Conservation (phyloP, 2,888 invertebrate species). For the Altica lythri region DNA sequence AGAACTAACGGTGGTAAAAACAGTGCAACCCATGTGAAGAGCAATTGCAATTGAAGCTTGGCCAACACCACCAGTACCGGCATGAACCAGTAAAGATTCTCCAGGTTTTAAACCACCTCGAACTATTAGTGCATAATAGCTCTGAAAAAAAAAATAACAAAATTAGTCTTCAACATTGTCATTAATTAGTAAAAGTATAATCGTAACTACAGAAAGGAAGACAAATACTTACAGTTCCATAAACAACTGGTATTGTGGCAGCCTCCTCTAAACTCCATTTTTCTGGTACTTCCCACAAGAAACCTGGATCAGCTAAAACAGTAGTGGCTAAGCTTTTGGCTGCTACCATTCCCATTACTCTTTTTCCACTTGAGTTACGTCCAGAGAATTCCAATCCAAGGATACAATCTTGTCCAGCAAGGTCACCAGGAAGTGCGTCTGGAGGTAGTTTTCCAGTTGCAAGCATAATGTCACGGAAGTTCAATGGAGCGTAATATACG, state of each 20-base stretch:
- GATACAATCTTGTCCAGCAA: conserved; percentile 89
- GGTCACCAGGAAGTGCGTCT: conserved; percentile 91
- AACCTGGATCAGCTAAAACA: conserved; percentile 81
- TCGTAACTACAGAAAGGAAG: too few relatives aligned
- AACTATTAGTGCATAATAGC: conserved; percentile 87
- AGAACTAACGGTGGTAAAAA: conserved; percentile 91
- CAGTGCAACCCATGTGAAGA: conserved; percentile 83
- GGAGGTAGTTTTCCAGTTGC: conserved; percentile 96
- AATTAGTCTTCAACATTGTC: background rate
- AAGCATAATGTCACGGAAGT: conserved; percentile 98
- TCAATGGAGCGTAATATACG: conserved; percentile 92
- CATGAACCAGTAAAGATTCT: conserved; percentile 89
- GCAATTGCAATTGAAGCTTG: conserved; percentile 97
- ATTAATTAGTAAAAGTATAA: too few relatives aligned
- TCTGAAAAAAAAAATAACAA: conserved; percentile 52
- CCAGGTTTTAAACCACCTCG: conserved; percentile 85
- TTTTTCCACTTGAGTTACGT: conserved; percentile 70
- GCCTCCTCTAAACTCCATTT: conserved; percentile 90
- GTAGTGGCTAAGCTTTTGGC: conserved; percentile 89
- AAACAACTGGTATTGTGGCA: conserved; percentile 93
- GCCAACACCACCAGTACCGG: conserved; percentile 95
- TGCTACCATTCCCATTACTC: conserved; percentile 93
- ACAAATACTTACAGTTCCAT: conserved; percentile 78
- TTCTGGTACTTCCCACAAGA: conserved; percentile 88
- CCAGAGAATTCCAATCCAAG: conserved; percentile 96